Conservation (phyloP, 2,888 invertebrate genomes). For the Ametastegia equiseti region DNA sequence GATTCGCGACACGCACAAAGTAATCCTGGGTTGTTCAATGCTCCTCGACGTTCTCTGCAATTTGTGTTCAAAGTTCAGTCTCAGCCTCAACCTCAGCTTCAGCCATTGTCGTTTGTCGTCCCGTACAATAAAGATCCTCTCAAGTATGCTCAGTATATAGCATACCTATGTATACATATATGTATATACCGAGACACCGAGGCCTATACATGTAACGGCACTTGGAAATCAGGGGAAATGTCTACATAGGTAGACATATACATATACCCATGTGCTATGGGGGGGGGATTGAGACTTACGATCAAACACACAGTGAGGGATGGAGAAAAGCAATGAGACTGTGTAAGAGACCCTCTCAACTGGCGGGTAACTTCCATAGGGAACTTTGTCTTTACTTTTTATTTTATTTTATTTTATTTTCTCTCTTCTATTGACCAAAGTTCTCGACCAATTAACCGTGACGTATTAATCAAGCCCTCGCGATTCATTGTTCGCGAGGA, state of each 20-base stretch:
- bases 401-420: not conserved
- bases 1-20: not conserved
- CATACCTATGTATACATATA: not conserved
- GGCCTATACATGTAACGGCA: slow-evolving; percentile 1
- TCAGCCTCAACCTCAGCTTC: not conserved
- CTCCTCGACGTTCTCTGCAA: not conserved
- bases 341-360: not conserved
- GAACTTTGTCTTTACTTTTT: slow-evolving; percentile 3
- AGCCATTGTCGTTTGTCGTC: slow-evolving; percentile 14
- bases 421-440: not conserved
- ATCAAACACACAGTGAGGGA: not conserved
- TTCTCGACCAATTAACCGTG: slow-evolving; percentile 17
- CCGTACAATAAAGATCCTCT: slow-evolving; percentile 22
- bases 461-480: not conserved
- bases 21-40: not conserved
- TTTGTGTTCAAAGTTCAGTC: not conserved
- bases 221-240: not conserved
- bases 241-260: not conserved
- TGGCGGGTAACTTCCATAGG: not conserved
- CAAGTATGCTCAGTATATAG: not conserved
- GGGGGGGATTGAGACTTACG: not conserved
- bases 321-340: not conserved
- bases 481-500: not conserved
- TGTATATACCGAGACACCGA: not conserved
- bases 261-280: not conserved